Base-by-base conservation (phyloP, 2,888 invertebrate species). In the Hololepta plana region DNA sequence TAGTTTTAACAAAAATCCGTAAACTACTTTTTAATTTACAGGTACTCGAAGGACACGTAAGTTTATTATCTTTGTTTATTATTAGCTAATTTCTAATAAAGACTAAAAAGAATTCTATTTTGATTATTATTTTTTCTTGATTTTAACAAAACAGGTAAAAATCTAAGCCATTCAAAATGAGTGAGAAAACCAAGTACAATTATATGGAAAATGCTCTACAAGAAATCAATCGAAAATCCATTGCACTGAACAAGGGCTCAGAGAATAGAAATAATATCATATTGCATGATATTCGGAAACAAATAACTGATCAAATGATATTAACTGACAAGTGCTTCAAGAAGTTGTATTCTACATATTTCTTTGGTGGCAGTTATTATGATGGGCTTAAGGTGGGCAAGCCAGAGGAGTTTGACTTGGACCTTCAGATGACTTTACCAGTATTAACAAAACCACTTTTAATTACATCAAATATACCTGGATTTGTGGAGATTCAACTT, bases 391-490 rank as follows among this genome's bases (percentile, higher is more conserved):
- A 64, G 45, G 59, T 69, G 1, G 57, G 60, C 3, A 56, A 58
- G 29, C 61, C 70, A 10, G 60, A 66, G 32, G 71, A 71, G 38
- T 71, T 60, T 36, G 71, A 71, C 39, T 53, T 70, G 43, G 64
- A 70, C 46, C 49, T 69, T 4, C 53, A 66, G 3, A 55, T 71
- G 23, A 50, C 55, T 1, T 41, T 71, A 9, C 66, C 68, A n/a
- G n/a, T n/a, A n/a, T n/a, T n/a, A n/a, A n/a, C n/a, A n/a, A n/a
- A n/a, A n/a, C n/a, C 4, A 22, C 11, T 12, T 12, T 12, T 35
- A 35, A 1, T 57, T 55, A 27, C 20, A 55, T 28, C 52, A 38
- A 35, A 45, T 14, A 31, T 33, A 28, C 59, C 62, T 0, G 64
- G 63, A 10, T 64, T 57, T 36, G 57, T 64, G 2, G 50, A 53